Evolutionary conservation across 2,797 vertebrate species (phyloP).

Genomic region (Falco columbarius): DNA sequence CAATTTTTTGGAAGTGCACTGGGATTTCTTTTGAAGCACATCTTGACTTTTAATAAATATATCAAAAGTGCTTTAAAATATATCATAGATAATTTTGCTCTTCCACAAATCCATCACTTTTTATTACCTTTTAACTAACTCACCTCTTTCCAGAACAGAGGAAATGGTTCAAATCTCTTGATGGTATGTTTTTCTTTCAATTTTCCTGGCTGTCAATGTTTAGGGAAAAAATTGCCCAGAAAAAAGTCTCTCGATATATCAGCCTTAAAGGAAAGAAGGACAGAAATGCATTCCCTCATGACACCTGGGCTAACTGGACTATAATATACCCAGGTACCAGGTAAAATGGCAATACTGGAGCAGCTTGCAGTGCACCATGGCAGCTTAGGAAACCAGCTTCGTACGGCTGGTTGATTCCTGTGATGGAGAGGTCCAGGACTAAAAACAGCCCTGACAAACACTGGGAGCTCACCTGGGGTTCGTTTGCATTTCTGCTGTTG

Average conservation of each 20-base stretch:
- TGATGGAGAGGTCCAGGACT: background rate
- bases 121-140: background rate
- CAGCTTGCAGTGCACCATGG: background rate
- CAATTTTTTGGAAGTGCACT: background rate
- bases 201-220: background rate
- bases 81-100: conserved; percentile 3
- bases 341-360: background rate
- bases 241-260: background rate
- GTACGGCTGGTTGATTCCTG: background rate
- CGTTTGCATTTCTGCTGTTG: background rate
- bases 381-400: background rate
- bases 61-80: conserved; percentile 47
- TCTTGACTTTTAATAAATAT: conserved; percentile 66
- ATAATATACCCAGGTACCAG: background rate
- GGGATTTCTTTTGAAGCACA: conserved; percentile 56
- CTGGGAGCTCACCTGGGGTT: background rate
- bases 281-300: background rate
- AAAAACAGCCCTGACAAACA: background rate
- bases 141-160: background rate
- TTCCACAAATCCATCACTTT: background rate
- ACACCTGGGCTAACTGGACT: background rate
- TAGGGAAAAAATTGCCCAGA: background rate
- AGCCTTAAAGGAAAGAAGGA: background rate
- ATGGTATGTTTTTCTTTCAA: background rate
- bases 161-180: background rate